Evolutionary conservation across 2,797 vertebrate genomes (phyloP).

Genomic region (Limnodromus scolopaceus): DNA sequence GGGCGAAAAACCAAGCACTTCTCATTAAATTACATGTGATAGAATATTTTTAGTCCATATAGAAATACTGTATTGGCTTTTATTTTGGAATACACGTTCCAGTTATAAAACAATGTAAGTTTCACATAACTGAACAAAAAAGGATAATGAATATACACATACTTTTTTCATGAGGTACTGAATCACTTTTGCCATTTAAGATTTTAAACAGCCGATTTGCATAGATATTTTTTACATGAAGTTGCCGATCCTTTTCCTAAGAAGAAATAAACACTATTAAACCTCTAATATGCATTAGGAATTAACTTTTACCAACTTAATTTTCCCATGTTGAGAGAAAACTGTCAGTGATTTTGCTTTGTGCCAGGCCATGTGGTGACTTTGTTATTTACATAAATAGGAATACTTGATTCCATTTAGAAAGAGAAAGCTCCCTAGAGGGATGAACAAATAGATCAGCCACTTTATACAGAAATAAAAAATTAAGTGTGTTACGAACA

Average conservation of each 20-base stretch:
- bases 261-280: constrained; percentile 9
- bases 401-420: not conserved
- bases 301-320: not conserved
- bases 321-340: not conserved
- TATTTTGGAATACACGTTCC: not conserved
- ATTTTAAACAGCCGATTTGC: constrained; percentile 73
- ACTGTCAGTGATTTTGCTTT: not conserved
- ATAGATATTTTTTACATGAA: constrained; percentile 82
- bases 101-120: not conserved
- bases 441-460: not conserved
- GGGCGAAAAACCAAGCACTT: not conserved
- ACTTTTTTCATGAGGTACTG: constrained; percentile 16
- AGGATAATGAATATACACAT: not conserved
- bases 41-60: not conserved
- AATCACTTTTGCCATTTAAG: constrained; percentile 48
- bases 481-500: not conserved
- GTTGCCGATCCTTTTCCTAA: constrained; percentile 80
- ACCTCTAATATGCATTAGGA: not conserved
- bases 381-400: not conserved
- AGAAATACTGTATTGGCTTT: not conserved
- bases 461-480: not conserved
- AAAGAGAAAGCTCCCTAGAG: not conserved
- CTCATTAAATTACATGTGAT: not conserved
- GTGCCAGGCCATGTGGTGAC: not conserved
- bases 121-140: not conserved